Percentiles rank a stretch among this genome's conserved stretches.
Evolutionary conservation across 2,888 invertebrate species (phyloP).

Genomic region (Anaspis maculata): DNA sequence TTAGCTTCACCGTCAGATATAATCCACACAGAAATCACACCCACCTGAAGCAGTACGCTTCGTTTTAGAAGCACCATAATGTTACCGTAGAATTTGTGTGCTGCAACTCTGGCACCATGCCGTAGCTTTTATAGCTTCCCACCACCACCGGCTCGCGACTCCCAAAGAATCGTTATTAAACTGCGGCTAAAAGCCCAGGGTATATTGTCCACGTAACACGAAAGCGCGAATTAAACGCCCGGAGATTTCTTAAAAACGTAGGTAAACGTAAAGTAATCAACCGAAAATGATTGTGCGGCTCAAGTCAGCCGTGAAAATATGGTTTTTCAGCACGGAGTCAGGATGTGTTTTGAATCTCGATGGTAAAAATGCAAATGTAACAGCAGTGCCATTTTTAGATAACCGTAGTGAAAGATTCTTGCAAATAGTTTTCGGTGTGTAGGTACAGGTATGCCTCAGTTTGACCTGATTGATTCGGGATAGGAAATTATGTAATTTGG

Average conservation of each 20-base stretch:
- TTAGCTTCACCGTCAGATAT: not conserved
- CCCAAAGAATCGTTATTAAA: too few relatives aligned
- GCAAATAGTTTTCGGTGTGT: not conserved
- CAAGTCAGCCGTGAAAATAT: conserved; percentile 29
- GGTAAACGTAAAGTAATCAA: conserved; percentile 30
- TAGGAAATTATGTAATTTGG: too few relatives aligned
- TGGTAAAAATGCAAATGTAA: conserved; percentile 2
- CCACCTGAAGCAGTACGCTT: conserved; percentile 35
- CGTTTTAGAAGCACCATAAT: conserved; percentile 36
- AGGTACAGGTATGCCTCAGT: too few relatives aligned
- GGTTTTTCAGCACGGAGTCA: conserved; percentile 20
- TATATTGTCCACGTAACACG: conserved; percentile 29
- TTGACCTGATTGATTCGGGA: too few relatives aligned
- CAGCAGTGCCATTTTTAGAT: not conserved
- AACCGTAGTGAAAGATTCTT: not conserved
- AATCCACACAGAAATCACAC: conserved; percentile 13
- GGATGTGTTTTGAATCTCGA: not conserved
- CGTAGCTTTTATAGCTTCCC: too few relatives aligned
- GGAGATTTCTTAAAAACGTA: conserved; percentile 34
- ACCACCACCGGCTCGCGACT: too few relatives aligned
- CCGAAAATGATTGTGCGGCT: conserved; percentile 33
- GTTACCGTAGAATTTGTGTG: too few relatives aligned
- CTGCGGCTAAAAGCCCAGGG: too few relatives aligned
- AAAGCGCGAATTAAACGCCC: conserved; percentile 33
- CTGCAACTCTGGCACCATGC: too few relatives aligned